Evolutionary conservation across 1,140 invertebrate species (phyloP).

Genomic region (Dinoponera quadriceps): DNA sequence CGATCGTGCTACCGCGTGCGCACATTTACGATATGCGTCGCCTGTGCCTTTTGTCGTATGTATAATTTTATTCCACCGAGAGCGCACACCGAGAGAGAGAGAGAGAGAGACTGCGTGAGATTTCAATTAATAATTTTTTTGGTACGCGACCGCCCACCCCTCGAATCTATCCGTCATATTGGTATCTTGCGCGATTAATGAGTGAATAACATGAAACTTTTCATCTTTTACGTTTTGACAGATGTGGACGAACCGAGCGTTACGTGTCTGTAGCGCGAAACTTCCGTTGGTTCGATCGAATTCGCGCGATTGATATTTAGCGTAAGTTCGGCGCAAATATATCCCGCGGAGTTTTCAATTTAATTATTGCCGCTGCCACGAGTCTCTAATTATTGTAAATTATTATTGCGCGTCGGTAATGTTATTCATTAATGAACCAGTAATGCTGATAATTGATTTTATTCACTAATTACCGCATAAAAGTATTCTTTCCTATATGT

Average conservation of each 20-base stretch:
- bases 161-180: not conserved
- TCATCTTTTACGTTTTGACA: not conserved
- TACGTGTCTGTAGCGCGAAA: not conserved
- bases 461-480: conserved; percentile 49
- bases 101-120: not conserved
- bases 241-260: not conserved
- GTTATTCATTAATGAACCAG: conserved; percentile 51
- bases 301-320: conserved; percentile 8
- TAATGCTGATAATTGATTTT: conserved; percentile 62
- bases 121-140: conserved; percentile 1
- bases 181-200: not conserved
- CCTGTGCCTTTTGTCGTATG: conserved; percentile 3
- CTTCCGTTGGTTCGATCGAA: not conserved
- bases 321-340: conserved; percentile 41
- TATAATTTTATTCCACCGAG: conserved; percentile 20
- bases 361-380: conserved; percentile 49
- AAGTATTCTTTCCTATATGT: conserved; percentile 43
- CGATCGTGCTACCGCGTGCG: conserved; percentile 45
- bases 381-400: conserved; percentile 59
- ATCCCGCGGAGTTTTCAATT: conserved; percentile 48
- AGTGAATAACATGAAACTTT: not conserved
- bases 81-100: too few species aligned
- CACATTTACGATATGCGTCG: conserved; percentile 38
- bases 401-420: conserved; percentile 53
- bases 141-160: too few species aligned